These are phyloP conservation scores for Hecatera dysodea DNA, from an alignment of 2,888 invertebrate species.

Conservation along the genomic window DNA sequence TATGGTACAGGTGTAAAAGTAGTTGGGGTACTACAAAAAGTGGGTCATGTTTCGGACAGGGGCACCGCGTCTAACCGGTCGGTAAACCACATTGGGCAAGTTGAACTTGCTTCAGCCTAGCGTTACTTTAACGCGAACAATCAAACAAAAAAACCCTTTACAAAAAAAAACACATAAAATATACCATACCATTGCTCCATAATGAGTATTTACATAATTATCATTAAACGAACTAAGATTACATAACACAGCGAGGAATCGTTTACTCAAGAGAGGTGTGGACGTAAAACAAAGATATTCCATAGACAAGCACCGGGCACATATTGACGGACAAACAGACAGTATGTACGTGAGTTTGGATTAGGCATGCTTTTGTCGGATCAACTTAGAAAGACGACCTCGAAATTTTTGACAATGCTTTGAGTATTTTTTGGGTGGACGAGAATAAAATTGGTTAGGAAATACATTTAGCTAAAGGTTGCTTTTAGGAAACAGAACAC, in stretches of 20 bases:
- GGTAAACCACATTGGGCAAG: too few relatives aligned
- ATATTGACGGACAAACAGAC: conserved; percentile 45
- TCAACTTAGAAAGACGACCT: conserved; percentile 18
- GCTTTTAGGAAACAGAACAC: too few relatives aligned
- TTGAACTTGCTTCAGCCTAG: too few relatives aligned
- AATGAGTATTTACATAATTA: conserved; percentile 41
- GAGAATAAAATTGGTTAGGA: neutral
- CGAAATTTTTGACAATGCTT: neutral
- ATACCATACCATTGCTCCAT: conserved; percentile 22
- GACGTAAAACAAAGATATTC: conserved; percentile 49
- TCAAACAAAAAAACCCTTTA: conserved; percentile 2
- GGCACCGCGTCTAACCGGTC: too few relatives aligned
- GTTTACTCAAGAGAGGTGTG: conserved; percentile 23
- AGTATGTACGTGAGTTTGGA: conserved; percentile 46
- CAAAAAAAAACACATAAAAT: neutral
- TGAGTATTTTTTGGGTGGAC: neutral
- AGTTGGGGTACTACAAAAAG: too few relatives aligned
- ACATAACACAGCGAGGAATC: conserved; percentile 42
- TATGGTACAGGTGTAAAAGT: too few relatives aligned
- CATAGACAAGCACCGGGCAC: conserved; percentile 34
- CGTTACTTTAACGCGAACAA: neutral
- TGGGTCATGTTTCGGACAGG: too few relatives aligned
- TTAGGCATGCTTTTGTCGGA: neutral
- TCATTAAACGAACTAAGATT: conserved; percentile 35
- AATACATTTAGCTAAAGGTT: neutral